Conservation (phyloP, 2,888 invertebrate genomes). For the Chloroclystis v-ata region DNA sequence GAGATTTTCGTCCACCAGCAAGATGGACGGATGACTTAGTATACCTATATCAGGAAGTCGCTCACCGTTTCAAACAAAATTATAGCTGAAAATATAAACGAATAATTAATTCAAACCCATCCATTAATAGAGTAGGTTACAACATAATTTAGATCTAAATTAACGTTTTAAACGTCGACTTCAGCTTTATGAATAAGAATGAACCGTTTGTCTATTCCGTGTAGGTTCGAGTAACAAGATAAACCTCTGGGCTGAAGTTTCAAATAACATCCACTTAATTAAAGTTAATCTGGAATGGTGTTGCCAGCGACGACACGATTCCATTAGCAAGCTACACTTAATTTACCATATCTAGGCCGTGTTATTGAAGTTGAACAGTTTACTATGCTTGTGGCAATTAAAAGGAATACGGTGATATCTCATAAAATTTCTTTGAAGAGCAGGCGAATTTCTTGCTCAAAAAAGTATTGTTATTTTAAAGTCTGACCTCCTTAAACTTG, state of each 20-base stretch:
- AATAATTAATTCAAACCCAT: too few relatives aligned
- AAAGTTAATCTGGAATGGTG: constrained; percentile 69
- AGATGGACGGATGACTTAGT: too few relatives aligned
- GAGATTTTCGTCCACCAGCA: too few relatives aligned
- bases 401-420: constrained; percentile 9
- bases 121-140: too few relatives aligned
- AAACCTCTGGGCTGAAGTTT: constrained; percentile 56
- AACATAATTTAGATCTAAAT: constrained; percentile 2
- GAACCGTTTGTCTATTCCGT: constrained; percentile 25
- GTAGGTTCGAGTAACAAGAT: constrained; percentile 49
- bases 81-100: too few relatives aligned
- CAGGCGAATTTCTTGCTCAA: too few relatives aligned
- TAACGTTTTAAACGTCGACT: constrained; percentile 6
- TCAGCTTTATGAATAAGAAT: constrained; percentile 22
- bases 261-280: constrained; percentile 71
- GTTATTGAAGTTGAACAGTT: constrained; percentile 41
- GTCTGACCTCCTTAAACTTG: too few relatives aligned
- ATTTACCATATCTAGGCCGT: constrained; percentile 42
- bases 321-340: constrained; percentile 59
- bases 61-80: too few relatives aligned
- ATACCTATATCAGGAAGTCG: too few relatives aligned
- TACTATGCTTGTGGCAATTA: constrained; percentile 33
- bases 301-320: constrained; percentile 61
- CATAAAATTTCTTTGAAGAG: neutral
- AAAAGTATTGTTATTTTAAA: too few relatives aligned